Evolutionary conservation across 2,888 invertebrate species (phyloP).

Genomic region (Acheta domesticus): DNA sequence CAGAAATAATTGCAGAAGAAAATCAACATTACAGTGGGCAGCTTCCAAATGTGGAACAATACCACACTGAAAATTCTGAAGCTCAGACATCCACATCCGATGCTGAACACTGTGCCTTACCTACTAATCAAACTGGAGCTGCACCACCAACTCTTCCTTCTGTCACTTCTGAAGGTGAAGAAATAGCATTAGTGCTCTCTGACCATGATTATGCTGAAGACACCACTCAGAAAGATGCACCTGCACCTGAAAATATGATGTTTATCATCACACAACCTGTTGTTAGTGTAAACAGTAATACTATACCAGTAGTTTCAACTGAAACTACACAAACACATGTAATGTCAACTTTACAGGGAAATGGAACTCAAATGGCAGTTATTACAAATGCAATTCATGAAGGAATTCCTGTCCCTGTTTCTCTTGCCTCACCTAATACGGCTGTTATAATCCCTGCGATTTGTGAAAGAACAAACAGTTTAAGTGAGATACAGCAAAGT

Average conservation of each 20-base stretch:
- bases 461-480: not conserved
- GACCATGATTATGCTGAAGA: slow-evolving; percentile 52
- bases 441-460: not conserved
- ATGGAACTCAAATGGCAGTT: not conserved
- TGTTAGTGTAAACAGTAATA: not conserved
- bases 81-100: slow-evolving; percentile 43
- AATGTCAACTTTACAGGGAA: not conserved
- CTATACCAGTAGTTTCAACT: slow-evolving; percentile 23
- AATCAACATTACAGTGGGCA: slow-evolving; percentile 36
- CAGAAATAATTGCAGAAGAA: slow-evolving; percentile 39
- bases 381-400: not conserved
- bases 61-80: not conserved
- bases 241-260: slow-evolving; percentile 31
- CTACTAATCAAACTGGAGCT: slow-evolving; percentile 29
- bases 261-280: slow-evolving; percentile 30
- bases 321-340: slow-evolving; percentile 11
- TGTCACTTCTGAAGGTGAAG: slow-evolving; percentile 43
- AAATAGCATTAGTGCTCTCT: slow-evolving; percentile 61
- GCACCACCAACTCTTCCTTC: slow-evolving; percentile 30
- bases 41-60: slow-evolving; percentile 21
- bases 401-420: not conserved
- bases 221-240: slow-evolving; percentile 20
- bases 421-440: not conserved
- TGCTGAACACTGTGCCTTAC: slow-evolving; percentile 41
- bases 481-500: slow-evolving; percentile 4